These are phyloP conservation scores for Diadumene lineata DNA, from an alignment of 92 coral and sea anemone genomes.

Conservation along the genomic window DNA sequence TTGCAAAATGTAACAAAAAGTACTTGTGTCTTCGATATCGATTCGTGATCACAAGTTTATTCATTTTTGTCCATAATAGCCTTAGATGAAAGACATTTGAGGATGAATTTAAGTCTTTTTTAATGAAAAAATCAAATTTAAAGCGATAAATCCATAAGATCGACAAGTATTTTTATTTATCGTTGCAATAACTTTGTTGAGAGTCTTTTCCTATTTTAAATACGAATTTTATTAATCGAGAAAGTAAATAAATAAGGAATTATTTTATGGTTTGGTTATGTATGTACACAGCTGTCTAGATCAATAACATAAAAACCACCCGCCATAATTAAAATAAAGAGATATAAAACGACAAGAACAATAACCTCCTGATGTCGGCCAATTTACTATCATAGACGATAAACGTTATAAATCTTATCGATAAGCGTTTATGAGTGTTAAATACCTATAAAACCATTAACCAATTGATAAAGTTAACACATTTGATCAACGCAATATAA, in stretches of 20 bases:
- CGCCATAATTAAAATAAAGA: conserved; percentile 9
- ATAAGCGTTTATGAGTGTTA: conserved; percentile 1
- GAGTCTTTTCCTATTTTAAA: not conserved
- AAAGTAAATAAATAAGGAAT: conserved; percentile 8
- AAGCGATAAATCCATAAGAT: not conserved
- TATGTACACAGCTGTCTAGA: conserved; percentile 19
- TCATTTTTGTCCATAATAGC: too few species aligned
- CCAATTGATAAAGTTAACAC: not conserved
- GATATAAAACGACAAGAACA: conserved; percentile 2
- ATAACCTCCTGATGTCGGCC: conserved; percentile 4
- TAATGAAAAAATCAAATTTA: not conserved
- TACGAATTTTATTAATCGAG: conserved; percentile 10
- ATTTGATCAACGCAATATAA: not conserved
- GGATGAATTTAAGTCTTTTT: not conserved
- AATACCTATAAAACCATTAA: not conserved
- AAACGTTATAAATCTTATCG: conserved; percentile 3
- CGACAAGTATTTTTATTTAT: not conserved
- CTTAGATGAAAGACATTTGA: too few species aligned
- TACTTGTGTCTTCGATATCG: too few species aligned
- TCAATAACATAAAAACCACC: conserved; percentile 15
- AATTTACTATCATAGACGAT: not conserved
- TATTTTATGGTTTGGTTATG: conserved; percentile 1
- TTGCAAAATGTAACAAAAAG: too few species aligned
- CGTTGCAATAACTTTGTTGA: not conserved
- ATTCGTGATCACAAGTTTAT: too few species aligned